phyloP scores from a whole-genome alignment of 2,888 invertebrate species.

The Ditula angustiorana region DNA sequence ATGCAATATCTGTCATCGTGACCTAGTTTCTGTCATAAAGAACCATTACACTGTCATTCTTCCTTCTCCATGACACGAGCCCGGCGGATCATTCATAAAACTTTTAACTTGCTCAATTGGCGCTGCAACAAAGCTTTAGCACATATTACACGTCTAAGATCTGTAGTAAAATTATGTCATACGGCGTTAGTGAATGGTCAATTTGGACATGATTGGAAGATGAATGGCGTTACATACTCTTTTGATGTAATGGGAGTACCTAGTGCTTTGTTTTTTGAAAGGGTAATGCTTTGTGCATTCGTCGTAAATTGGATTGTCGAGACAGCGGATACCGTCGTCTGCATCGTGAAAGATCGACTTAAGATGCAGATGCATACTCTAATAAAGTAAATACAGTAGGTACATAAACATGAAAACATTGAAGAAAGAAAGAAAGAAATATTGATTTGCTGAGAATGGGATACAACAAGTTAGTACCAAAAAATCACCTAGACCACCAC shows the following conservation, averaged over 20 bases:
- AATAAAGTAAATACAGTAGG: too few species aligned
- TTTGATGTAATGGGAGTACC: background rate
- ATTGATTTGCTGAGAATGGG: too few species aligned
- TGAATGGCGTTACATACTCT: background rate
- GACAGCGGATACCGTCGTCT: background rate
- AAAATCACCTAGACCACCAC: too few species aligned
- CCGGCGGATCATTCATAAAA: background rate
- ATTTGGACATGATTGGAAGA: conserved; percentile 1
- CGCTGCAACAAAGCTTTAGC: background rate
- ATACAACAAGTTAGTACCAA: too few species aligned
- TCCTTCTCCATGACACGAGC: background rate
- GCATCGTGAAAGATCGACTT: too few species aligned
- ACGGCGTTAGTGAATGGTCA: background rate
- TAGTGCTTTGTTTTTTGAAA: background rate
- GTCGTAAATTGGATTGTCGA: background rate
- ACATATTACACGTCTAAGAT: background rate
- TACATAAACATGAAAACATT: too few species aligned
- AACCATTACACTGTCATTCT: background rate
- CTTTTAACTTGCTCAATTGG: background rate
- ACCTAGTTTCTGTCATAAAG: background rate
- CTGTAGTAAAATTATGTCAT: background rate
- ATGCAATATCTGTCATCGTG: background rate
- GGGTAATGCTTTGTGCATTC: background rate
- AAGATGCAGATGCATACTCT: too few species aligned
- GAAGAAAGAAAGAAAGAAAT: too few species aligned